These are phyloP conservation scores for Apis cerana DNA, from an alignment of 1,140 invertebrate species.

Conservation along the genomic window DNA sequence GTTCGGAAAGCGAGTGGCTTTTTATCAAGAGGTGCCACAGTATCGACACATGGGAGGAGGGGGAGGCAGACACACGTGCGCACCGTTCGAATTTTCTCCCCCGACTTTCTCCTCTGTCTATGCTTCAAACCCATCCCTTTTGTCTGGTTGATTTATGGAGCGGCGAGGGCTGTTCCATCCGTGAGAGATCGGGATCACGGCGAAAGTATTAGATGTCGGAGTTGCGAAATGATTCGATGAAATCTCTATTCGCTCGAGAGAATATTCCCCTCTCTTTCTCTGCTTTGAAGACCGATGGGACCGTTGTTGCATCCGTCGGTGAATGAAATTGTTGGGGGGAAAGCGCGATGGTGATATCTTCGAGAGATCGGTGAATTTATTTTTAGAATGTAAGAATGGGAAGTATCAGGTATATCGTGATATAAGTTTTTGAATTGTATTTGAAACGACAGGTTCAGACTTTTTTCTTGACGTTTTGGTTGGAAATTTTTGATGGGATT, in stretches of 20 bases:
- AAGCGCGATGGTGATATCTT: not conserved
- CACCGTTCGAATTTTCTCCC: not conserved
- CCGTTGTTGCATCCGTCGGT: not conserved
- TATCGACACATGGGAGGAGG: not conserved
- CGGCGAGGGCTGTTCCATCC: not conserved
- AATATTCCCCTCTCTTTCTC: not conserved
- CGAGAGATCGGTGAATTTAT: not conserved
- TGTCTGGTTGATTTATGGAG: constrained; percentile 41
- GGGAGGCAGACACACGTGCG: not conserved
- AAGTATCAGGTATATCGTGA: not conserved
- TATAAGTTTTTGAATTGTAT: not conserved
- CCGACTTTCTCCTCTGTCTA: not conserved
- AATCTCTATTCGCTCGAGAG: constrained; percentile 18
- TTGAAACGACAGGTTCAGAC: not conserved
- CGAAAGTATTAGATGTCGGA: constrained; percentile 19
- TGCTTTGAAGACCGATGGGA: not conserved
- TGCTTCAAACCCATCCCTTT: constrained; percentile 19
- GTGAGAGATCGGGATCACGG: not conserved
- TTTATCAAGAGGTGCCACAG: constrained; percentile 14
- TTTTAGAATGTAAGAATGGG: not conserved
- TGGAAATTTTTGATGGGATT: not conserved
- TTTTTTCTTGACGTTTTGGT: not conserved
- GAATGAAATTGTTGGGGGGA: not conserved
- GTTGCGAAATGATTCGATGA: constrained; percentile 15
- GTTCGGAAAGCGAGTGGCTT: constrained; percentile 17